Base-by-base conservation (phyloP, 2,888 invertebrate species). In the Arctia plantaginis region DNA sequence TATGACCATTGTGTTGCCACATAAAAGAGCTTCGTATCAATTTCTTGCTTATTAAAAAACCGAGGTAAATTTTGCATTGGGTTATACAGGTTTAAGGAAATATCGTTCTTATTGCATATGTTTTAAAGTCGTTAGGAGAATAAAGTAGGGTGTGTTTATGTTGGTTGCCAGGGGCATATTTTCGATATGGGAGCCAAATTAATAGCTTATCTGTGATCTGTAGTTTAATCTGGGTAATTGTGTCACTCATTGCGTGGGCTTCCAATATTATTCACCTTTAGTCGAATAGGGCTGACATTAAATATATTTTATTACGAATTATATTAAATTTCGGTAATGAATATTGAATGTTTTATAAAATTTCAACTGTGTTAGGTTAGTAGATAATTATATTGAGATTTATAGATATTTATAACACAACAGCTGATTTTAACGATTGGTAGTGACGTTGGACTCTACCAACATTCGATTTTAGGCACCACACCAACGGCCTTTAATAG, bases 121-220 rank as follows among this genome's bases (percentile, higher is more conserved):
- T 33, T 20, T 73, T 79, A 75, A 62, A 62, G 70, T 72, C 67
- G 74, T 51, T 44, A 13, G 3, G 1, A 13, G 27, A 3, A 33
- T 20, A 10, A 72, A 44, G 13, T 67, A 73, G 44, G 35, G 66
- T 55, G n/a, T 20, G 18, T 72, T 51, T 72, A 51, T 44, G 23
- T 80, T 85, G 76, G 83, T 81, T 72, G 85, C 86, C 81, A 73
- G 74, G 84, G 84, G 88, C 86, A 86, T 91, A 88, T 88, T 92
- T 92, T 89, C 83, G 89, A 87, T 90, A 88, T 90, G 84, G 85
- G 93, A 93, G 93, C 92, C 90, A 94, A 94, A 95, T 95, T 94
- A 94, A 93, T 94, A 91, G 92, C 92, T 93, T 94, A 95, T 95
- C 95, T 91, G 84, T 84, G 90, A 94, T 94, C 94, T 88, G 90